phyloP scores from a whole-genome alignment of 2,113 vertebrate species.

The Casuarius casuarius region DNA sequence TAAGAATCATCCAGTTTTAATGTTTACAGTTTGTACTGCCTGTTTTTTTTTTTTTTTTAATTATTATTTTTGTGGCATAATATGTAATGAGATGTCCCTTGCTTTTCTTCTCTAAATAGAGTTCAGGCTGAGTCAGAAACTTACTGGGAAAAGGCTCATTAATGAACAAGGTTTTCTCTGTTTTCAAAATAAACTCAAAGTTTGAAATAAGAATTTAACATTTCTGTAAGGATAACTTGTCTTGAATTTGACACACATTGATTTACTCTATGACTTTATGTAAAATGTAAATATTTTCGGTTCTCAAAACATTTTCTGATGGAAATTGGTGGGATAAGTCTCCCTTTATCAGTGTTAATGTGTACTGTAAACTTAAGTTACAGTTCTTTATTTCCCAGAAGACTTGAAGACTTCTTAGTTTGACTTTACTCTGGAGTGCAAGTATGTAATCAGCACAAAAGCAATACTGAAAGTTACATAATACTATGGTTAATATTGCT shows the following conservation, averaged over 20 bases:
- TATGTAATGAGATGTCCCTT: neutral
- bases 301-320: neutral
- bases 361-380: neutral
- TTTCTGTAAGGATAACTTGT: neutral
- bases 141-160: neutral
- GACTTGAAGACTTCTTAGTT: neutral
- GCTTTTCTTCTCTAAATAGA: neutral
- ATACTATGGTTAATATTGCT: neutral
- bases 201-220: neutral
- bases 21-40: neutral
- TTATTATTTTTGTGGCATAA: neutral
- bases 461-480: neutral
- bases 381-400: neutral
- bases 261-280: neutral
- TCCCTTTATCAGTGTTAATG: neutral
- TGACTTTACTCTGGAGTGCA: neutral
- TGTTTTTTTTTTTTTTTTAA: too few species aligned
- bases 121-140: neutral
- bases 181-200: neutral
- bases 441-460: neutral
- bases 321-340: neutral
- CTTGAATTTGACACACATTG: rapidly evolving
- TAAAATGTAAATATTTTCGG: neutral
- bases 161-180: neutral
- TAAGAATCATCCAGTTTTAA: rapidly evolving